phyloP scores from a whole-genome alignment of 2,888 invertebrate genomes.

The Macrosoma leucophasiata region DNA sequence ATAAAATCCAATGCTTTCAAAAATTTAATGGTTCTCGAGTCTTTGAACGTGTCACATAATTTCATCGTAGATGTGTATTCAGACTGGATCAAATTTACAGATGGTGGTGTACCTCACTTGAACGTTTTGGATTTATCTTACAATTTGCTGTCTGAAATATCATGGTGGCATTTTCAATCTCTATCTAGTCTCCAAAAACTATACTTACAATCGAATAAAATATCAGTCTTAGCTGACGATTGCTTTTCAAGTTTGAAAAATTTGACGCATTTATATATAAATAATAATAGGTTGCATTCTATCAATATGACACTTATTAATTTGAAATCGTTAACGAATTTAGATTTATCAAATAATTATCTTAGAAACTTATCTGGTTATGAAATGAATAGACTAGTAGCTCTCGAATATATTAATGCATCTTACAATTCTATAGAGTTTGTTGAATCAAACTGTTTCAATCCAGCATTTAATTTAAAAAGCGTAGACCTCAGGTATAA shows the following conservation, averaged over 20 bases:
- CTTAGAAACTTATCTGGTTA: slow-evolving; percentile 39
- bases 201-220: slow-evolving; percentile 42
- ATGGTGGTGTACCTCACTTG: slow-evolving; percentile 28
- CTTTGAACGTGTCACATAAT: slow-evolving; percentile 49
- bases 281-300: slow-evolving; percentile 39
- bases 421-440: slow-evolving; percentile 46
- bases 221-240: slow-evolving; percentile 37
- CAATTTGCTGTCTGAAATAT: slow-evolving; percentile 38
- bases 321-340: slow-evolving; percentile 36
- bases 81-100: slow-evolving; percentile 34
- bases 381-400: slow-evolving; percentile 41
- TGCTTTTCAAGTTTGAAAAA: slow-evolving; percentile 37
- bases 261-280: slow-evolving; percentile 36
- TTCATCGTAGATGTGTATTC: slow-evolving; percentile 34
- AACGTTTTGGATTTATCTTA: slow-evolving; percentile 43
- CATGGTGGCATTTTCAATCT: slow-evolving; percentile 31
- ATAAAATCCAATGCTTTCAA: slow-evolving; percentile 43
- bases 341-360: slow-evolving; percentile 47
- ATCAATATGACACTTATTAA: slow-evolving; percentile 44
- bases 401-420: slow-evolving; percentile 43
- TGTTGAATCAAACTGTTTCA: slow-evolving; percentile 50
- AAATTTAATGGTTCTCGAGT: slow-evolving; percentile 30
- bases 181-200: slow-evolving; percentile 36
- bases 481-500: slow-evolving; percentile 49
- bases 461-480: slow-evolving; percentile 37